Conservation (phyloP, 2,888 invertebrate genomes). For the Noctua janthina region DNA sequence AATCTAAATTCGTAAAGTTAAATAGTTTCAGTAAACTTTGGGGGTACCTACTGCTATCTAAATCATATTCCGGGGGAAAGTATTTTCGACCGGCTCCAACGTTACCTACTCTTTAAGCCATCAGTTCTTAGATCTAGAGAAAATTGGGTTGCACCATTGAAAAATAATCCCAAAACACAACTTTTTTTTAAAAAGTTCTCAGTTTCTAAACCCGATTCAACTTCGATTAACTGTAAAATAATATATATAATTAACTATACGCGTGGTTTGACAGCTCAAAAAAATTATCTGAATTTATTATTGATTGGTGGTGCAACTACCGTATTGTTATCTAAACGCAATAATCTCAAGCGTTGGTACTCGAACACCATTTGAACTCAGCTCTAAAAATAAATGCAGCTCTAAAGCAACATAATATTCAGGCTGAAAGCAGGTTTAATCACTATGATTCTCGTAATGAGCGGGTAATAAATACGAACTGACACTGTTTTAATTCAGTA, state of each 20-base stretch:
- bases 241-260: no score
- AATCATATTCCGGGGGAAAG: not conserved
- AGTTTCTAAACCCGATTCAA: no score
- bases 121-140: not conserved
- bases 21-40: not conserved
- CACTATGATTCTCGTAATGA: slow-evolving; percentile 1
- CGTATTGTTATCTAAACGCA: slow-evolving; percentile 8
- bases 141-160: not conserved
- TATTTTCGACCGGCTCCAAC: no score
- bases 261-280: no score
- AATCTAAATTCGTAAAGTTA: not conserved
- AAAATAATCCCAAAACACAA: not conserved
- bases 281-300: no score
- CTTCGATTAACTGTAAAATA: no score
- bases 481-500: not conserved
- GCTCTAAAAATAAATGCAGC: slow-evolving; percentile 31
- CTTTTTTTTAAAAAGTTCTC: no score
- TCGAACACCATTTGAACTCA: slow-evolving; percentile 9
- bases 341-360: slow-evolving; percentile 22
- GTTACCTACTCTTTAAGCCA: no score
- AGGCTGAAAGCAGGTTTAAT: not conserved
- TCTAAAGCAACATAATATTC: slow-evolving; percentile 17
- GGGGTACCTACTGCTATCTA: not conserved
- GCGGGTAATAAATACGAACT: not conserved
- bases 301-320: not conserved